These are phyloP conservation scores for Myotis findleyi DNA, from an alignment of 2,797 vertebrate species.

Conservation along the genomic window DNA sequence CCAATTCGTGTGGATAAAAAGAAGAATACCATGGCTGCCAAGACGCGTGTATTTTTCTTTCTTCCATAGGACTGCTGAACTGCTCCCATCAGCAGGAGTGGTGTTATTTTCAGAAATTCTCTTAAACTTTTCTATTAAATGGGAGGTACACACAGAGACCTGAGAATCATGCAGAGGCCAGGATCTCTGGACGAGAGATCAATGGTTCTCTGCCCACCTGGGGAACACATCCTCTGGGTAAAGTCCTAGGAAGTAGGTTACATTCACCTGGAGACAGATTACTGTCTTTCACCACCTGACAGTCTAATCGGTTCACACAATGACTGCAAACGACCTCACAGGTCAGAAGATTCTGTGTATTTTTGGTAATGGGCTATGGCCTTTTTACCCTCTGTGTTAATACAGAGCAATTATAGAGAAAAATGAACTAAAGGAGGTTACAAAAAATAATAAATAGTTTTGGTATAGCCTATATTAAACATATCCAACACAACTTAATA, in stretches of 20 bases:
- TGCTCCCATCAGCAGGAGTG: neutral
- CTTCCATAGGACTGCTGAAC: slow-evolving; percentile 41
- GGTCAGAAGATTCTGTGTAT: slow-evolving; percentile 37
- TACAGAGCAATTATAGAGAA: slow-evolving; percentile 56
- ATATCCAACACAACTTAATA: slow-evolving; percentile 55
- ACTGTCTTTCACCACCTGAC: slow-evolving; percentile 17
- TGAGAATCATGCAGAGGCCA: slow-evolving; percentile 58
- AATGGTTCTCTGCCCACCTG: slow-evolving; percentile 19
- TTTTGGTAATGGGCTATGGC: slow-evolving; percentile 70
- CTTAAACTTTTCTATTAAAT: slow-evolving; percentile 27
- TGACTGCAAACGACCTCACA: neutral
- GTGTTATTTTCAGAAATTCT: slow-evolving; percentile 42
- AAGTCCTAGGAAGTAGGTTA: neutral
- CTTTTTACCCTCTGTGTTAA: slow-evolving; percentile 70
- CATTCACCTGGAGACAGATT: slow-evolving; percentile 14
- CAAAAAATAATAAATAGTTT: slow-evolving; percentile 41
- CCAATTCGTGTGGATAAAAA: slow-evolving; percentile 49
- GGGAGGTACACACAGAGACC: slow-evolving; percentile 52
- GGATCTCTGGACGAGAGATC: slow-evolving; percentile 11
- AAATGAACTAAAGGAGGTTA: slow-evolving; percentile 56
- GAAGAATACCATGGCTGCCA: slow-evolving; percentile 32
- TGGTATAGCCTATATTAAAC: slow-evolving; percentile 51
- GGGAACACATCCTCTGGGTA: neutral
- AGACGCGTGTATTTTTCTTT: neutral
- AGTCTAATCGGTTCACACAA: slow-evolving; percentile 9